Percentiles rank a stretch among this genome's conserved stretches.
phyloP scores from a whole-genome alignment of 2,888 invertebrate species.

The Pristionchus entomophagus region DNA sequence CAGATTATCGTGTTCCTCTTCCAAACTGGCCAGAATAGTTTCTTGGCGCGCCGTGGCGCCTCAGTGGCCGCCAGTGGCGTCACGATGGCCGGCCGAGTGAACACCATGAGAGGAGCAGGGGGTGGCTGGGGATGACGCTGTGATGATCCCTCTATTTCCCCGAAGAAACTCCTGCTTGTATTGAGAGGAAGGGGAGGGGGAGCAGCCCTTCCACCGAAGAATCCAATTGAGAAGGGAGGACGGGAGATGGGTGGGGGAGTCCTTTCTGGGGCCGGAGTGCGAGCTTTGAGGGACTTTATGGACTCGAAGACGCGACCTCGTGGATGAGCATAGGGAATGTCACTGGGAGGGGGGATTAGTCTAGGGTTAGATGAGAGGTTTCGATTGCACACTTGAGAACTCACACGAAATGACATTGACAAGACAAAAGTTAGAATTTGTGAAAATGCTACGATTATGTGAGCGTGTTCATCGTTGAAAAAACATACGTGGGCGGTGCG shows the following conservation, averaged over 20 bases:
- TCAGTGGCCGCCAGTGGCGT: not conserved
- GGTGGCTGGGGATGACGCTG: not conserved
- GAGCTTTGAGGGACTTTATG: not conserved
- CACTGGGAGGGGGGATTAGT: not conserved
- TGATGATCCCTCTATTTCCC: not conserved
- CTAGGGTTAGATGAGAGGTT: not conserved
- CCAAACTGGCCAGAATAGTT: conserved; percentile 47
- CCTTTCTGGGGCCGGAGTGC: not conserved
- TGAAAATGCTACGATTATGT: not conserved
- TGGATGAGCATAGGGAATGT: not conserved
- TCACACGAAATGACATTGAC: not conserved
- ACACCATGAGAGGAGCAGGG: not conserved
- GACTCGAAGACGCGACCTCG: conserved; percentile 8
- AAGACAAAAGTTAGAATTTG: not conserved
- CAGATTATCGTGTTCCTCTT: conserved; percentile 38
- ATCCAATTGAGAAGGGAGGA: not conserved
- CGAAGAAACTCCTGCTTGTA: not conserved
- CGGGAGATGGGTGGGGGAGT: not conserved
- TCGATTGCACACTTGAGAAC: not conserved
- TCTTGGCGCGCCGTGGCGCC: conserved; percentile 18
- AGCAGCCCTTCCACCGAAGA: not conserved
- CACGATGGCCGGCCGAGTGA: not conserved
- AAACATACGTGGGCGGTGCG: not conserved
- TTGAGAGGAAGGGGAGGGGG: not conserved
- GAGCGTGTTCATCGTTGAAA: not conserved